phyloP scores from a whole-genome alignment of 2,113 vertebrate genomes.

The Pseudopodoces humilis region DNA sequence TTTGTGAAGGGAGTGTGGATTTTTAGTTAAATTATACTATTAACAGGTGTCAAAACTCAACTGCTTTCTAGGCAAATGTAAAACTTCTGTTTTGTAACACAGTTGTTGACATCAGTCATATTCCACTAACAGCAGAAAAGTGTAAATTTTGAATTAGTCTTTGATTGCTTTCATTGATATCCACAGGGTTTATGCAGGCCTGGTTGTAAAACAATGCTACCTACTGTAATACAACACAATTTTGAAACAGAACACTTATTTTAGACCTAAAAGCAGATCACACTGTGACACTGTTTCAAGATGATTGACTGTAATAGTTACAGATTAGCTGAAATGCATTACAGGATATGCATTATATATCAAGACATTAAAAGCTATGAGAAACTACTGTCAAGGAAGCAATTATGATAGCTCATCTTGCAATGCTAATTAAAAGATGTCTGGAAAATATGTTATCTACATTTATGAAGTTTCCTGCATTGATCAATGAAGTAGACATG shows the following conservation, averaged over 20 bases:
- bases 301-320: constrained; percentile 50
- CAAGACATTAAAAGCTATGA: constrained; percentile 45
- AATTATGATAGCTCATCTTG: constrained; percentile 51
- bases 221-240: not conserved
- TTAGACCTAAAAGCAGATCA: not conserved
- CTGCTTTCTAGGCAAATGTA: not conserved
- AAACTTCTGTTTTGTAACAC: not conserved
- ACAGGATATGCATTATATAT: constrained; percentile 58
- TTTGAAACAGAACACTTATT: not conserved
- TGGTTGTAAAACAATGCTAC: not conserved
- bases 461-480: constrained; percentile 44
- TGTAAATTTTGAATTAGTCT: not conserved
- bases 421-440: constrained; percentile 41
- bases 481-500: constrained; percentile 4
- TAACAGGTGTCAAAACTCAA: not conserved
- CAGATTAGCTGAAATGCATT: constrained; percentile 40
- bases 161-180: not conserved
- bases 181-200: not conserved
- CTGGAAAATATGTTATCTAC: constrained; percentile 48
- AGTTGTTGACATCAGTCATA: not conserved
- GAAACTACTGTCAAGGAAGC: constrained; percentile 44
- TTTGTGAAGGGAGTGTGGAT: not conserved
- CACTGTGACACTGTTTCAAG: not conserved
- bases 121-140: not conserved
- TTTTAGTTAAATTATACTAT: not conserved